Conservation (phyloP, 2,113 vertebrate genomes). For the Uria aalge region DNA sequence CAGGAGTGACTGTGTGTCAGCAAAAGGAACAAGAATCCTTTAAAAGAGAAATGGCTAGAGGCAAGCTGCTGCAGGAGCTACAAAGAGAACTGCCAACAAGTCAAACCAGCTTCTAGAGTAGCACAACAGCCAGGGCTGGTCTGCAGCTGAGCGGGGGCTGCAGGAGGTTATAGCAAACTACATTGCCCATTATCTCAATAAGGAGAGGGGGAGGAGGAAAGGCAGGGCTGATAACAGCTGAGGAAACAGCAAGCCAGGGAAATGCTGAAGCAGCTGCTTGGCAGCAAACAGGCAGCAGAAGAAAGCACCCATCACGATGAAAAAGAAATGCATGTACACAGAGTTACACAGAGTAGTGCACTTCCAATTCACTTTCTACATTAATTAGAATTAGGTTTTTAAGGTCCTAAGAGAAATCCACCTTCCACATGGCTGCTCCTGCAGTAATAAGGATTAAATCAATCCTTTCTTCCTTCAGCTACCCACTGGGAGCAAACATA, state of each 20-base stretch:
- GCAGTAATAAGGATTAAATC: slow-evolving; percentile 43
- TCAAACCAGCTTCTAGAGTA: not conserved
- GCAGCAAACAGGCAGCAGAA: not conserved
- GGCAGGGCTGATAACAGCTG: not conserved
- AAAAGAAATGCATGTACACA: not conserved
- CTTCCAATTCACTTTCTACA: not conserved
- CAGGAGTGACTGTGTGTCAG: not conserved
- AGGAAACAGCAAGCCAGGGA: not conserved
- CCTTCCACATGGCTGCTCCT: not conserved
- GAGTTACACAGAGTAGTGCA: not conserved
- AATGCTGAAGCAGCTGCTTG: not conserved
- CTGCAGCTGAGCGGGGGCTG: not conserved
- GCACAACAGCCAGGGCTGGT: not conserved
- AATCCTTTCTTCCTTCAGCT: slow-evolving; percentile 27
- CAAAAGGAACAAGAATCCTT: not conserved
- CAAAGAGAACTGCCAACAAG: not conserved
- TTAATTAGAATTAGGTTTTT: slow-evolving; percentile 35
- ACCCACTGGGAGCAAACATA: slow-evolving; percentile 27
- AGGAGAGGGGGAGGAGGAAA: not conserved
- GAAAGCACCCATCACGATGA: not conserved
- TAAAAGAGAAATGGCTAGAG: not conserved
- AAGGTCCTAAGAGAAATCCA: slow-evolving; percentile 19
- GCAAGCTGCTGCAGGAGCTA: slow-evolving; percentile 8
- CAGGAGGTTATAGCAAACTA: not conserved
- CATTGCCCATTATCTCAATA: not conserved